Evolutionary conservation across 2,888 invertebrate genomes (phyloP), one percentile per base, ranked within the genome.

Genomic region (Stramonita haemastoma): DNA sequence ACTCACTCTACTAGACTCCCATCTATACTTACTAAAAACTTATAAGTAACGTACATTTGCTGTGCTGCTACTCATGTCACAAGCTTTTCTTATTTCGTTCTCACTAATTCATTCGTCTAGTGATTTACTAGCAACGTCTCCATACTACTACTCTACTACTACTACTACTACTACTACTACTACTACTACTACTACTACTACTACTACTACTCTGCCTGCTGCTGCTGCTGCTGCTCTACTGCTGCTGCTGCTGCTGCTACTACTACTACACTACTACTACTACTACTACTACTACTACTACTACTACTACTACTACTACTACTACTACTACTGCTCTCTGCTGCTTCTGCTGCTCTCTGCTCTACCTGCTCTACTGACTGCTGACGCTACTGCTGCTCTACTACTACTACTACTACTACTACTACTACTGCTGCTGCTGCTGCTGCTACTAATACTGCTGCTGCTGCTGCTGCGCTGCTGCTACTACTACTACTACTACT

Each of bases 221-320:
- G n/a, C n/a, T n/a, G n/a, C n/a, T n/a, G n/a, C n/a, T n/a, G n/a
- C n/a, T n/a, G n/a, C n/a, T n/a, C n/a, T n/a, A 13, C 13, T 66
- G 66, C 66, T 66, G 66, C 66, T 66, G 66, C 66, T 66, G 66
- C 66, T 66, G 4, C 66, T 66, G 66, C 66, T 66, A 13, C 66
- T 66, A 13, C 66, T 66, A 13, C 66, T 66, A 13, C 66, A 60
- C 60, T 60, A 60, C 60, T 60, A 60, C 60, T 60, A 60, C 60
- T 60, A 60, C 60, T 60, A 60, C 60, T 60, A 60, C 60, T 60
- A 60, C 60, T 60, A 60, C 60, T 60, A 60, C 60, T 79, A 29
- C 79, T 79, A 29, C 79, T 79, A 29, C 79, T 79, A 29, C 79
- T 79, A 29, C 79, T 79, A 29, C 79, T 79, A 29, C 79, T 79